These are phyloP conservation scores for Cryptops parisi DNA, from an alignment of 2,888 invertebrate species.

Conservation along the genomic window DNA sequence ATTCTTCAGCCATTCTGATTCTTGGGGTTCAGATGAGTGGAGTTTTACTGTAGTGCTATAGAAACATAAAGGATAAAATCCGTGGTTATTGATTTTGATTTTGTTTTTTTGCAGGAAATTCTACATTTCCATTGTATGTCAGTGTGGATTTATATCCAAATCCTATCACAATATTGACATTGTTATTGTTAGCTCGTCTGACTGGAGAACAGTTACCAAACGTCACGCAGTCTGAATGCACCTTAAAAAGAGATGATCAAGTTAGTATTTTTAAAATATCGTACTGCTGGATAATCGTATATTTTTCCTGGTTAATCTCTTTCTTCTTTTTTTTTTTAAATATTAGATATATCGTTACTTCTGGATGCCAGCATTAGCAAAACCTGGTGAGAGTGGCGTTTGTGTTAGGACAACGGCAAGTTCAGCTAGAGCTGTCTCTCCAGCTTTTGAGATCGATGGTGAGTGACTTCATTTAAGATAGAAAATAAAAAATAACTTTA, in stretches of 20 bases:
- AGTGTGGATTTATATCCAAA: not conserved
- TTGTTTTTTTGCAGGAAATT: not conserved
- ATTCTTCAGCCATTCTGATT: too few species aligned
- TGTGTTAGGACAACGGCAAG: constrained; percentile 61
- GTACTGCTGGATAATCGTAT: too few species aligned
- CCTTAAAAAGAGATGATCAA: not conserved
- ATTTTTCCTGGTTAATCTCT: too few species aligned
- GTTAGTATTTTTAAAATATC: not conserved
- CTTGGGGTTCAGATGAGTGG: too few species aligned
- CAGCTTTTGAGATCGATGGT: constrained; percentile 64
- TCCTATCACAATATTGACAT: not conserved
- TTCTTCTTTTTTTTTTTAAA: too few species aligned
- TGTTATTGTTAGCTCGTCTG: not conserved
- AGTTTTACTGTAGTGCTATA: too few species aligned
- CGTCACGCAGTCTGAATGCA: not conserved
- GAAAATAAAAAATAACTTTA: too few species aligned
- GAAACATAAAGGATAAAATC: too few species aligned
- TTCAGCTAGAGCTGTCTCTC: constrained; percentile 53
- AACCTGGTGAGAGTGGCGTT: constrained; percentile 6
- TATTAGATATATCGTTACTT: constrained; percentile 20
- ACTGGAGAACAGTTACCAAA: constrained; percentile 1
- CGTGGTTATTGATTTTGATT: too few species aligned
- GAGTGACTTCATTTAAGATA: too few species aligned
- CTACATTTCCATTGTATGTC: constrained; percentile 1
- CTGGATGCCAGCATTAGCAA: too few species aligned